Evolutionary conservation across 2,797 vertebrate species (phyloP), one percentile per base, ranked within the genome.

Genomic region (Lophotriccus pileatus): DNA sequence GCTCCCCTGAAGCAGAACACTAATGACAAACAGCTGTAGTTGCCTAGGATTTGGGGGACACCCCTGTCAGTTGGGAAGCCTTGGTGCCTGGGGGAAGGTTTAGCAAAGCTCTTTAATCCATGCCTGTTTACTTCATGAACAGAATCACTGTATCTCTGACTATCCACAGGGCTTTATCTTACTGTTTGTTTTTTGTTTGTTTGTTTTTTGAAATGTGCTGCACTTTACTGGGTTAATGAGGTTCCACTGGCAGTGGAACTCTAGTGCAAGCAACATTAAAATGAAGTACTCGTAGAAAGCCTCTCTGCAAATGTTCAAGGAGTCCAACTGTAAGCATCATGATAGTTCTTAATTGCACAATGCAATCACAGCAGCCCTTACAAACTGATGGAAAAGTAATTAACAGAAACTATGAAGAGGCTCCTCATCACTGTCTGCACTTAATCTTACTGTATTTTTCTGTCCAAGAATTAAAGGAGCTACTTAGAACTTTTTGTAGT

Each of bases 331-430:
- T 69, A 69, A 78, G 58, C 58, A 18, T 86, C 58, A 32, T 47
- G 70, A n/a, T 58, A 86, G 18, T 76, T 90, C 67, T 36, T 87
- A 87, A 73, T 60, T 66, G 47, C 50, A 69, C 18, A 66, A 47
- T 66, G 39, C 59, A 84, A 22, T 50, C 39, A 41, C 27, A 59
- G 43, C 39, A 73, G n/a, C 53, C n/a, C 46, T 85, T 94, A n/a
- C 4, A 79, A 82, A 63, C 7, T 43, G 63, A 79, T 67, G n/a
- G 87, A 87, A 53, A 81, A 92, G 59, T 84, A 82, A 70, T 77
- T 76, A 67, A 44, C 28, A 77, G 59, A 82, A 91, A 67, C 28
- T 56, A 2, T 49, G 52, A 70, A 37, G 36, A 83, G 28, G 22
- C 12, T 87, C 3, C 34, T 84, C 53, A 83, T 56, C 16, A 30